Base-by-base conservation (phyloP, 2,888 invertebrate species). In the Ligdia adustata region DNA sequence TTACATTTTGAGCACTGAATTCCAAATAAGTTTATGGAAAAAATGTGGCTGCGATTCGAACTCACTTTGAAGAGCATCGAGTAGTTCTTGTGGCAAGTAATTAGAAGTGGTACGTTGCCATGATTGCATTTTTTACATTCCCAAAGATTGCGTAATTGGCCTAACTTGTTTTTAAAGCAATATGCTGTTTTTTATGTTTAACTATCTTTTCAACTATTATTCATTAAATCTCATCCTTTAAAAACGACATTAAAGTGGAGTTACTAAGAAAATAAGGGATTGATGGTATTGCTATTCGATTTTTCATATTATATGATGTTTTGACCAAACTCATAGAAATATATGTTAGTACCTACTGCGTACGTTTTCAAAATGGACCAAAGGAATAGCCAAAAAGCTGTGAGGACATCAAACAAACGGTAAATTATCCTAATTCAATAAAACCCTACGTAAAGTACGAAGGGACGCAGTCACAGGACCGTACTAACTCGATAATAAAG, bases 381-480 rank as follows among this genome's bases (percentile, higher is more conserved):
- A 46, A 47, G 51, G 58, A 55, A 48, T 55, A 49, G 41, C 44
- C 60, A 66, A 72, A 64, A 69, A 66, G 59, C 63, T 53, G 57
- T 63, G 52, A 66, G 65, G 57, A 72, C 71, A 61, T 75, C 71
- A 75, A 72, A 79, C 73, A 79, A 79, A 79, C 74, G 70, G 73
- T 75, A 75, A 79, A 78, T 81, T 78, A 79, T 72, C 79, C 77
- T 79, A 79, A 81, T 75, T 74, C 73, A 76, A 79, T 79, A 74
- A 73, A 69, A 66, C 66, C 56, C 60, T 59, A 56, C 58, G 59
- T 50, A 61, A 71, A 62, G 70, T 64, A 64, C 54, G 62, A 45
- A 69, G 64, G 70, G 64, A 64, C 57, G 58, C 53, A 54, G 46
- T 57, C 54, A 52, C 52, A 57, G 62, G 62, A 60, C 64, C 66